Percentiles rank a stretch among this genome's conserved stretches.
phyloP scores from a whole-genome alignment of 2,113 vertebrate species.

The Polyodon spathula region DNA sequence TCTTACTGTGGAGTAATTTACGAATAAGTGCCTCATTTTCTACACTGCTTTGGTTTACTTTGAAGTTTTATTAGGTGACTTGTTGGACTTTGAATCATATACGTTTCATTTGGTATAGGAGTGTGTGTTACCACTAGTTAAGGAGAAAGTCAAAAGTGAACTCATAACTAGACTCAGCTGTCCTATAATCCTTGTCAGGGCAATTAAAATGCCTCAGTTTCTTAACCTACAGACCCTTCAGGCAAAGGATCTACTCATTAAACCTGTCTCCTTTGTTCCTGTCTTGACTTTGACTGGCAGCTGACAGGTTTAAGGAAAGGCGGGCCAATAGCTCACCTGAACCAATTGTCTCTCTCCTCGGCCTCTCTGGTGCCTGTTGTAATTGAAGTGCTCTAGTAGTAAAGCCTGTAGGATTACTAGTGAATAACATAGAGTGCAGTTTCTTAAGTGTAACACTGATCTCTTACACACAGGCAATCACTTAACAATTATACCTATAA shows the following conservation, averaged over 20 bases:
- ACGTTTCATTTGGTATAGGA: no score
- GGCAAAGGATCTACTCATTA: constrained; percentile 4
- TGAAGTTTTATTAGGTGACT: no score
- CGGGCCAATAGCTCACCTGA: constrained; percentile 13
- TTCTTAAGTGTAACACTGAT: constrained; percentile 30
- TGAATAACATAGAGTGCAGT: constrained; percentile 24
- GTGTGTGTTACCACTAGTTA: no score
- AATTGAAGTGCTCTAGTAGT: constrained; percentile 14
- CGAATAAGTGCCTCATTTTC: no score
- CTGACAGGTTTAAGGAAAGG: constrained; percentile 15
- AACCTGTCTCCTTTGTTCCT: constrained; percentile 12
- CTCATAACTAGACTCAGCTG: neutral
- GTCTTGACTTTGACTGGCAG: constrained; percentile 13
- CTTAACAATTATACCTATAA: constrained; percentile 45
- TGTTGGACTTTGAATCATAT: no score
- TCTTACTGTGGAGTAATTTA: no score
- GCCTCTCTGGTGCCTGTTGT: constrained; percentile 1
- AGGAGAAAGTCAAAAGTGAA: neutral
- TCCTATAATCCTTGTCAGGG: neutral
- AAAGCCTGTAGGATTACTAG: constrained; percentile 20
- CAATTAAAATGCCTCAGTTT: constrained; percentile 4
- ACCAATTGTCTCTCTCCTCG: constrained; percentile 19
- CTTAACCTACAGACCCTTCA: neutral
- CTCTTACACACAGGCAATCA: constrained; percentile 31
- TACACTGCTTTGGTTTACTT: no score